Conservation (phyloP, 2,113 vertebrate species). For the Crypturellus undulatus region DNA sequence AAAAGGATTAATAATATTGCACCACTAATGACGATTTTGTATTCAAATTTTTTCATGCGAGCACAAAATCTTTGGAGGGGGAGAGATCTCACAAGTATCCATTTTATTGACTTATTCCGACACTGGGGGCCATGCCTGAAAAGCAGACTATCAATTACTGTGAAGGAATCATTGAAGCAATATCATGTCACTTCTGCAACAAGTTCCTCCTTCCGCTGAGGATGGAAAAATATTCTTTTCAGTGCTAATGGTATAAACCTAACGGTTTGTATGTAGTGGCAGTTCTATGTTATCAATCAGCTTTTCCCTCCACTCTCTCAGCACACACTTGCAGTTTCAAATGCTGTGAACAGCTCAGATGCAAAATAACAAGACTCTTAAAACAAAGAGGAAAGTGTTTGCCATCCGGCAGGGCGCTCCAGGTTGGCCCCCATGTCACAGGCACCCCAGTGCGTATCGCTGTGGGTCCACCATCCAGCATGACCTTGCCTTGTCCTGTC, state of each 20-base stretch:
- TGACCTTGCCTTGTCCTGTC: background rate
- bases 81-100: constrained; percentile 36
- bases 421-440: background rate
- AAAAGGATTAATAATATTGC: constrained; percentile 57
- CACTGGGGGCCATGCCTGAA: background rate
- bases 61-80: constrained; percentile 13
- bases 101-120: constrained; percentile 51
- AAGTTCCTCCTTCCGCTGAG: background rate
- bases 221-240: background rate
- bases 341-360: background rate
- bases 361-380: background rate
- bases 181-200: background rate
- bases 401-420: background rate
- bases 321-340: background rate
- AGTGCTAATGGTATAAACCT: too few species aligned
- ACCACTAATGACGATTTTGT: constrained; percentile 64
- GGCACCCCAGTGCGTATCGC: background rate
- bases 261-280: background rate
- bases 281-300: background rate
- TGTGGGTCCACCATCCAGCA: background rate
- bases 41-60: constrained; percentile 63
- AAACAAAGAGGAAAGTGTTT: background rate
- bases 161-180: background rate
- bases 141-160: background rate
- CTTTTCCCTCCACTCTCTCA: background rate